phyloP scores from a whole-genome alignment of 2,797 vertebrate genomes.

The Coregonus suidteri region DNA sequence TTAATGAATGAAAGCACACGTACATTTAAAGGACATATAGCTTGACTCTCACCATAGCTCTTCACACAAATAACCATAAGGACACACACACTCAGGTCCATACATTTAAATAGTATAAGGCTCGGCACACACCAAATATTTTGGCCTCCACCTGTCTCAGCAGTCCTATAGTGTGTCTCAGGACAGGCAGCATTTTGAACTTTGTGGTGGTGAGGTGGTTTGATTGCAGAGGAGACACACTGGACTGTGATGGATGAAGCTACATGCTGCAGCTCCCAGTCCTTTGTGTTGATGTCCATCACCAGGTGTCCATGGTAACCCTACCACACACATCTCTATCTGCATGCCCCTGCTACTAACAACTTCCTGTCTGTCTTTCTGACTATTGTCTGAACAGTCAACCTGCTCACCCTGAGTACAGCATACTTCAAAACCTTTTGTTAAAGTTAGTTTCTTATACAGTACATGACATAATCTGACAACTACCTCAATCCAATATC shows the following conservation, averaged over 20 bases:
- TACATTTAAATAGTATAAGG: too few relatives aligned
- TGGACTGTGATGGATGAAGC: not conserved
- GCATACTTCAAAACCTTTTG: not conserved
- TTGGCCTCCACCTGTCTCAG: not conserved
- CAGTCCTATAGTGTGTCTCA: not conserved
- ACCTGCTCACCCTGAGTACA: not conserved
- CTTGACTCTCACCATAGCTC: not conserved
- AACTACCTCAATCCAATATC: not conserved
- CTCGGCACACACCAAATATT: not conserved
- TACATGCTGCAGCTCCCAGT: not conserved
- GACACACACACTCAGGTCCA: not conserved
- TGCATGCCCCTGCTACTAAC: not conserved
- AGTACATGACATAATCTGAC: not conserved
- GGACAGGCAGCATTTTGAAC: not conserved
- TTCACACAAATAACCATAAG: not conserved
- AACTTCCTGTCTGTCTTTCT: not conserved
- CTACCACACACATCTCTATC: not conserved
- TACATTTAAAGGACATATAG: not conserved
- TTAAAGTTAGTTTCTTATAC: not conserved
- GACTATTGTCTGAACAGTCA: not conserved
- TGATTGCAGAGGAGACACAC: not conserved
- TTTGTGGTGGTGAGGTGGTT: not conserved
- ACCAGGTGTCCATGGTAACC: conserved; percentile 3
- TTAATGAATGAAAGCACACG: not conserved
- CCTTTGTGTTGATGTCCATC: not conserved